Conservation (phyloP, 2,797 vertebrate genomes). For the Cynodonichthys magdalenae region DNA sequence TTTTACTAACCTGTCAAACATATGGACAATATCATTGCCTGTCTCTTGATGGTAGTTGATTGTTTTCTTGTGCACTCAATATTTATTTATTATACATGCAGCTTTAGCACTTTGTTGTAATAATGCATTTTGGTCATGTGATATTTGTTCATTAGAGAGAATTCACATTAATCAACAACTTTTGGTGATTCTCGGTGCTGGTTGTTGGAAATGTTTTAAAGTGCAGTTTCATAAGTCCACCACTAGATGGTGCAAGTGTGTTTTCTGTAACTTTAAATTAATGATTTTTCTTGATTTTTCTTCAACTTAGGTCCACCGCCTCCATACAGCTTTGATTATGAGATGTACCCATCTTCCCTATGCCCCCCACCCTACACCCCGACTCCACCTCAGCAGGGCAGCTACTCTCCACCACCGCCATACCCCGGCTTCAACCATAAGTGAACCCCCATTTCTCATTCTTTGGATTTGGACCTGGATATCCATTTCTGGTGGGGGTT, state of each 20-base stretch:
- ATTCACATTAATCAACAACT: too few species aligned
- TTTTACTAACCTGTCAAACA: too few species aligned
- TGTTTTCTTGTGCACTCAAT: too few species aligned
- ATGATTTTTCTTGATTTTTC: constrained; percentile 9
- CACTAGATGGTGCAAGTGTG: constrained; percentile 45
- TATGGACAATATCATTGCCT: too few species aligned
- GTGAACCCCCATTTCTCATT: constrained; percentile 48
- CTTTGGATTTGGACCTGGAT: constrained; percentile 1
- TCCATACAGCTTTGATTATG: constrained; percentile 86
- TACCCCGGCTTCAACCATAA: constrained; percentile 88
- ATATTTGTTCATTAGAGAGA: too few species aligned
- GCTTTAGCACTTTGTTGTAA: too few species aligned
- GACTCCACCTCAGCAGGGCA: constrained; percentile 72
- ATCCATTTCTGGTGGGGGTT: not conserved
- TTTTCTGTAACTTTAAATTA: not conserved
- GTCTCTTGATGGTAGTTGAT: too few species aligned
- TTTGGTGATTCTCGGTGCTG: too few species aligned
- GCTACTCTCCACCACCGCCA: constrained; percentile 87
- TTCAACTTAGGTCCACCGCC: constrained; percentile 84
- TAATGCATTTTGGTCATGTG: too few species aligned
- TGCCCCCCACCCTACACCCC: constrained; percentile 89
- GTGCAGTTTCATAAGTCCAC: not conserved
- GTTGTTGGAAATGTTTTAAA: too few species aligned
- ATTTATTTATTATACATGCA: too few species aligned
- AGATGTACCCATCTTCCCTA: constrained; percentile 84